phyloP scores from a whole-genome alignment of 2,888 invertebrate genomes.

The Eupithecia pulchellata region DNA sequence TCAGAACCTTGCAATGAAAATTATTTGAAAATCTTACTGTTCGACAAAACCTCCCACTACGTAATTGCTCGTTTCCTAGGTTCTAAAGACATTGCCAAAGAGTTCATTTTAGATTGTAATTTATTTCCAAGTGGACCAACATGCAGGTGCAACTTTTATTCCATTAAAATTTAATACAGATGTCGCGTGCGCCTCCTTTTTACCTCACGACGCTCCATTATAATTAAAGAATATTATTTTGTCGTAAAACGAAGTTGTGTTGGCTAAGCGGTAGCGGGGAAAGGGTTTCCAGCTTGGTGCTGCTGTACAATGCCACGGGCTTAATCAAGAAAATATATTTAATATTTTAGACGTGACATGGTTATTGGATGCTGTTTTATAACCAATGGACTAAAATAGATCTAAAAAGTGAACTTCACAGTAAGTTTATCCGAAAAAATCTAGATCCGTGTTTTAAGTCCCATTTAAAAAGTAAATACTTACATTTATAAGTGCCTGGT shows the following conservation, averaged over 20 bases:
- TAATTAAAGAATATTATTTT: conserved; percentile 84
- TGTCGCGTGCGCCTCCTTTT: conserved; percentile 82
- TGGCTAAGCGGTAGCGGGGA: conserved; percentile 39
- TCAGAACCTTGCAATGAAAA: neutral
- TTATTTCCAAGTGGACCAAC: neutral
- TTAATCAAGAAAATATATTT: neutral
- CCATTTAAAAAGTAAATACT: neutral
- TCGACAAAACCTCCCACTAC: neutral
- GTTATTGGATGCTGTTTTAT: neutral
- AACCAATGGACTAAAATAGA: neutral
- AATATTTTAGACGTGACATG: neutral
- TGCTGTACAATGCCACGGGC: neutral
- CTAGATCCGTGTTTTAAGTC: neutral
- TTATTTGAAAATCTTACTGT: neutral
- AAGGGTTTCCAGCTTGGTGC: conserved; percentile 7
- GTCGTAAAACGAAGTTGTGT: conserved; percentile 69
- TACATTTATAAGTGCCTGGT: neutral
- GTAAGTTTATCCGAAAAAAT: neutral
- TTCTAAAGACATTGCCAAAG: neutral
- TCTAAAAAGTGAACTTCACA: neutral
- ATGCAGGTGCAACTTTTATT: conserved; percentile 77
- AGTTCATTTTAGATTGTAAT: neutral
- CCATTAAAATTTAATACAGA: conserved; percentile 84
- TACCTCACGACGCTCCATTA: conserved; percentile 77
- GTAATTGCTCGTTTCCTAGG: neutral